Conservation (phyloP, 2,113 vertebrate species). For the Sebastes fasciatus region DNA sequence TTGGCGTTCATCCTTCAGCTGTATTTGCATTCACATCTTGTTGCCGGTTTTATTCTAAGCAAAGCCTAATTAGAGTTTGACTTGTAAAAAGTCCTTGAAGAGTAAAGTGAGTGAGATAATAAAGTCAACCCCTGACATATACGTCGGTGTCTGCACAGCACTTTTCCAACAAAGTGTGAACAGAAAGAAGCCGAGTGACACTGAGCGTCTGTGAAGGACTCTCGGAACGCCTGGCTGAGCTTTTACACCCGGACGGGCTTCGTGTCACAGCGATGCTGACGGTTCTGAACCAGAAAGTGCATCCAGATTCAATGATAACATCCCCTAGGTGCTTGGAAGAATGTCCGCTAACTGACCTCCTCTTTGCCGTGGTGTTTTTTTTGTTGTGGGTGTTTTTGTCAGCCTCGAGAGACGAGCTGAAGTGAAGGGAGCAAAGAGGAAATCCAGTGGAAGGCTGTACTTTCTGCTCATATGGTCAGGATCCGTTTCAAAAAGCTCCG, state of each 20-base stretch:
- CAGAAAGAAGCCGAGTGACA: slow-evolving; percentile 33
- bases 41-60: slow-evolving; percentile 15
- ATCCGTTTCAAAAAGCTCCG: background rate
- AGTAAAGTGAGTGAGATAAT: slow-evolving; percentile 35
- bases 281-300: slow-evolving; percentile 36
- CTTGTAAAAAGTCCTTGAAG: slow-evolving; percentile 31
- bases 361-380: background rate
- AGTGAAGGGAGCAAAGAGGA: background rate
- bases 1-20: background rate
- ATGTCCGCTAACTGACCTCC: slow-evolving; percentile 15
- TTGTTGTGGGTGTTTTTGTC: background rate
- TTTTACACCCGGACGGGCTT: slow-evolving; percentile 20
- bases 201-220: slow-evolving; percentile 47
- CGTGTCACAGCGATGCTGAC: background rate
- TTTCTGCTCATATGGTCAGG: slow-evolving; percentile 6
- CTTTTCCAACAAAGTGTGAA: slow-evolving; percentile 34
- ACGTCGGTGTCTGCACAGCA: slow-evolving; percentile 27
- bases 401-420: background rate
- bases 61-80: slow-evolving; percentile 2
- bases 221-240: slow-evolving; percentile 8
- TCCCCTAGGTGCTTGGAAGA: slow-evolving; percentile 16
- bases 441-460: background rate
- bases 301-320: slow-evolving; percentile 14
- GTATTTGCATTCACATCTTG: background rate
- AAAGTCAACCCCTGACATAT: slow-evolving; percentile 28